Conservation (phyloP, 2,888 invertebrate genomes). For the Dascillus cervinus region DNA sequence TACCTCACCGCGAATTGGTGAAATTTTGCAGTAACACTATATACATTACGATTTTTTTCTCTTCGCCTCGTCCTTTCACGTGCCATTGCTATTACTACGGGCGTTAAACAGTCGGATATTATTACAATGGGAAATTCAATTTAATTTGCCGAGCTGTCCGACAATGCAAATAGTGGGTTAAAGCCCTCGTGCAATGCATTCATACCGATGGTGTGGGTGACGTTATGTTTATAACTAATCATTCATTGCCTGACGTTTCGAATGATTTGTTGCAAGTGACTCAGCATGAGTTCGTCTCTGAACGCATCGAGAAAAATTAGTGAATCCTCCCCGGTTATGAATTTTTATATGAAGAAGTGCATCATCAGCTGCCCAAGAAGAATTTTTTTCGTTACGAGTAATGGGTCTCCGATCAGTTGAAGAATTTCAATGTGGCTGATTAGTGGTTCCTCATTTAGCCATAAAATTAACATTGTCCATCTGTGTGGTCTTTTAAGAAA, state of each 20-base stretch:
- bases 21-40: no score
- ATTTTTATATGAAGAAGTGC: no score
- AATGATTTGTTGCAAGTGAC: neutral
- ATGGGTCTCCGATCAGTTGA: no score
- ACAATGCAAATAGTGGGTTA: conserved; percentile 3
- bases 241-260: neutral
- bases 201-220: conserved; percentile 1
- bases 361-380: no score
- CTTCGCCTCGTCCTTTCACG: no score
- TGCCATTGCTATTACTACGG: conserved; percentile 1
- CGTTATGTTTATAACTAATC: neutral
- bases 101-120: conserved; percentile 1
- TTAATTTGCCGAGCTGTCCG: conserved; percentile 3
- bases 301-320: no score
- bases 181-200: conserved; percentile 1
- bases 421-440: neutral
- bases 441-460: conserved; percentile 17
- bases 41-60: no score
- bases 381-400: no score
- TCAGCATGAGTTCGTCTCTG: neutral
- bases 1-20: no score
- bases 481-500: conserved; percentile 23
- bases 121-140: conserved; percentile 2
- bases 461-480: conserved; percentile 22
- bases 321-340: no score